These are phyloP conservation scores for Microplitis deprimator DNA, from an alignment of 2,888 invertebrate species.

Conservation along the genomic window DNA sequence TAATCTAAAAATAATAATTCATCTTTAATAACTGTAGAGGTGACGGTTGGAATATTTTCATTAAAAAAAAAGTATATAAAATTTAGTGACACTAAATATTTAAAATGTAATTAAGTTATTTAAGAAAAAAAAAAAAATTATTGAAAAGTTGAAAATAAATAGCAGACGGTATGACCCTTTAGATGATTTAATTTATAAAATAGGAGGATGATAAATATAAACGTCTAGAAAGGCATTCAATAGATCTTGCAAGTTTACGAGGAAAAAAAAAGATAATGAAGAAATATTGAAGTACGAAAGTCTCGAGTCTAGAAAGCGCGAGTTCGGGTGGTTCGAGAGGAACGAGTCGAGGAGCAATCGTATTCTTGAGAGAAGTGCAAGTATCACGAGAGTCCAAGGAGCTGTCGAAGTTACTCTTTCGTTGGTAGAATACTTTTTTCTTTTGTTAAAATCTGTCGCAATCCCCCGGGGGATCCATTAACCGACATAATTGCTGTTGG, in stretches of 20 bases:
- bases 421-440: background rate
- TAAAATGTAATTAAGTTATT: too few species aligned
- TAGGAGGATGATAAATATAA: background rate
- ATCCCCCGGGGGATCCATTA: conserved; percentile 63
- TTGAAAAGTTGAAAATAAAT: background rate
- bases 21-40: background rate
- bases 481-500: conserved; percentile 64
- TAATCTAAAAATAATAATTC: conserved; percentile 2
- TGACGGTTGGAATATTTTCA: background rate
- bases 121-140: background rate
- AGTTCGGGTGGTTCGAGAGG: background rate
- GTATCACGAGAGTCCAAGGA: conserved; percentile 8
- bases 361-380: conserved; percentile 19
- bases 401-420: conserved; percentile 31
- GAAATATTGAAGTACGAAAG: conserved; percentile 35
- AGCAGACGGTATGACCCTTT: background rate
- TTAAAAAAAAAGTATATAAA: too few species aligned
- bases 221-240: background rate
- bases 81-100: too few species aligned
- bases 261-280: conserved; percentile 4
- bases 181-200: background rate
- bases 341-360: conserved; percentile 15
- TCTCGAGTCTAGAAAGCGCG: conserved; percentile 49
- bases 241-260: background rate
- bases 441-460: conserved; percentile 48